Evolutionary conservation across 2,888 invertebrate genomes (phyloP).

Genomic region (Frankliniella fusca): DNA sequence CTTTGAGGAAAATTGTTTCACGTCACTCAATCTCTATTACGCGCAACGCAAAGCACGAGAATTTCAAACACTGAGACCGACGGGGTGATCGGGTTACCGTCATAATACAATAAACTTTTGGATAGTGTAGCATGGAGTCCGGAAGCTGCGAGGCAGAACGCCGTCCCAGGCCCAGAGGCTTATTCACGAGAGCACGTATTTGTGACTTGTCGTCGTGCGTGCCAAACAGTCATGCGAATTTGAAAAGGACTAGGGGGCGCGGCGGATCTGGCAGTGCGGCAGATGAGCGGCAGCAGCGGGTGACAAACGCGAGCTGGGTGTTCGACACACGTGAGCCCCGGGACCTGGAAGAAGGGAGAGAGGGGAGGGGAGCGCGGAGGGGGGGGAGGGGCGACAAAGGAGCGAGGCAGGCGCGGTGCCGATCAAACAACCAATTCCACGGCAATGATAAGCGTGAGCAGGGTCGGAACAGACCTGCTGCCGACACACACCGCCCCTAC

Average conservation of each 20-base stretch:
- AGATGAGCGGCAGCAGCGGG: not conserved
- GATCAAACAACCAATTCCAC: slow-evolving; percentile 22
- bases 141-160: not conserved
- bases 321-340: not conserved
- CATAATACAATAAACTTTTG: not conserved
- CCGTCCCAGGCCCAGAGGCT: not conserved
- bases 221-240: not conserved
- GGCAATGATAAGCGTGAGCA: not conserved
- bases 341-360: not conserved
- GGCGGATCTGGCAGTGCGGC: not conserved
- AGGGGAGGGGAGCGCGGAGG: not conserved
- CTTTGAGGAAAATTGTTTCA: no score
- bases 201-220: not conserved
- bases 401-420: not conserved
- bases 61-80: not conserved
- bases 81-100: not conserved
- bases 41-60: not conserved
- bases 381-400: not conserved
- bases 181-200: not conserved
- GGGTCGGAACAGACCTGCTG: not conserved
- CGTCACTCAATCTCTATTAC: no score
- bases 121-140: not conserved
- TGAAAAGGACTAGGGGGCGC: not conserved
- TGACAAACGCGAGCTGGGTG: not conserved
- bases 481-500: not conserved